phyloP scores from a whole-genome alignment of 2,797 vertebrate genomes.

The Melanotaenia parkinsoni region DNA sequence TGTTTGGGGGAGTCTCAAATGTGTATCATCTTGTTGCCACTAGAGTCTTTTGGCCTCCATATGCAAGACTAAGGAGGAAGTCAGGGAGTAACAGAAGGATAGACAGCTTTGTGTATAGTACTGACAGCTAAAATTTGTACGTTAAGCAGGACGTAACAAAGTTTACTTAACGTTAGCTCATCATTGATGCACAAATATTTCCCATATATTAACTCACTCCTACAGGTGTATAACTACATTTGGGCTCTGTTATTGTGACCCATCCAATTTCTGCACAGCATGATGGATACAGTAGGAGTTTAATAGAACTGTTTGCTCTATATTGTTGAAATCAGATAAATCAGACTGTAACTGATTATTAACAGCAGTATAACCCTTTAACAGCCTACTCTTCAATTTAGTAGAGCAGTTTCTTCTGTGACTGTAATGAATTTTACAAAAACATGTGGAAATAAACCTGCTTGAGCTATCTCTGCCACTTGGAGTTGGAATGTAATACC shows the following conservation, averaged over 20 bases:
- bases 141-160: background rate
- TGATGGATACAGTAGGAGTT: background rate
- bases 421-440: no score
- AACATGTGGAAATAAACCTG: no score
- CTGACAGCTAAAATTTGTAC: background rate
- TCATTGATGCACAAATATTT: no score
- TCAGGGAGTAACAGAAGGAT: background rate
- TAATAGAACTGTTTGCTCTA: background rate
- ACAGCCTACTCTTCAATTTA: no score
- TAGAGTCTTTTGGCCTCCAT: constrained; percentile 53
- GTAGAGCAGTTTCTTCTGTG: no score
- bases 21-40: constrained; percentile 39
- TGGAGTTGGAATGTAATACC: no score
- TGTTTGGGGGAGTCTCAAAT: constrained; percentile 35
- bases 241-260: no score
- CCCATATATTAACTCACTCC: no score
- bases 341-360: background rate
- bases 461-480: no score
- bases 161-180: background rate
- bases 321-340: background rate
- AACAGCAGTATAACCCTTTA: background rate
- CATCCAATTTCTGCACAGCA: no score
- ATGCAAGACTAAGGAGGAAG: constrained; percentile 40
- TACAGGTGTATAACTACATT: no score
- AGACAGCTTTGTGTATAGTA: background rate